Conservation (phyloP, 1,140 invertebrate species). For the Achroia grisella region DNA sequence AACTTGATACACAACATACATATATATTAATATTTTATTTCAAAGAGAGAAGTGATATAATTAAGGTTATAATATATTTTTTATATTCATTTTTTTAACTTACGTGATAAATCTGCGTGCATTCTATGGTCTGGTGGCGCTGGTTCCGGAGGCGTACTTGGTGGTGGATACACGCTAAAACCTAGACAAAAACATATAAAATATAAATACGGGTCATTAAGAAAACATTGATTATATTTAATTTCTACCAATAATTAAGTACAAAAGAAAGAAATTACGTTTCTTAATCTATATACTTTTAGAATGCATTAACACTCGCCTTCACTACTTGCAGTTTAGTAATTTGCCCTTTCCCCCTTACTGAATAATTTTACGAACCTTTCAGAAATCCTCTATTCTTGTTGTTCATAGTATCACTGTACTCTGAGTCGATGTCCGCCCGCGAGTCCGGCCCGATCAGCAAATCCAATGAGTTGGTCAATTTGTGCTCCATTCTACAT, state of each 20-base stretch:
- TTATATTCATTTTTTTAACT: constrained; percentile 14
- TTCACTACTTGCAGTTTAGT: too few species aligned
- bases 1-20: too few species aligned
- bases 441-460: constrained; percentile 63
- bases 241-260: background rate
- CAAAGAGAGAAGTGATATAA: too few species aligned
- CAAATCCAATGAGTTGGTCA: constrained; percentile 66
- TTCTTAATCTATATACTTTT: too few species aligned
- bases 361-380: constrained; percentile 19
- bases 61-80: too few species aligned
- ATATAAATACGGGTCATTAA: constrained; percentile 3
- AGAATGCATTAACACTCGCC: too few species aligned
- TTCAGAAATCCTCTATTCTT: constrained; percentile 65
- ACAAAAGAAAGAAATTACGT: background rate
- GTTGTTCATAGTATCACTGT: constrained; percentile 62
- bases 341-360: too few species aligned
- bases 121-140: constrained; percentile 84
- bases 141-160: constrained; percentile 86
- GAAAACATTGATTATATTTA: too few species aligned
- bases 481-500: constrained; percentile 59
- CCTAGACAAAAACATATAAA: constrained; percentile 68
- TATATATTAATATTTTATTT: too few species aligned
- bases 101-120: constrained; percentile 68
- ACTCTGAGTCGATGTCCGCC: constrained; percentile 62
- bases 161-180: constrained; percentile 87